Evolutionary conservation across 2,797 vertebrate species (phyloP), one percentile per base, ranked within the genome.

Genomic region (Astyanax mexicanus): DNA sequence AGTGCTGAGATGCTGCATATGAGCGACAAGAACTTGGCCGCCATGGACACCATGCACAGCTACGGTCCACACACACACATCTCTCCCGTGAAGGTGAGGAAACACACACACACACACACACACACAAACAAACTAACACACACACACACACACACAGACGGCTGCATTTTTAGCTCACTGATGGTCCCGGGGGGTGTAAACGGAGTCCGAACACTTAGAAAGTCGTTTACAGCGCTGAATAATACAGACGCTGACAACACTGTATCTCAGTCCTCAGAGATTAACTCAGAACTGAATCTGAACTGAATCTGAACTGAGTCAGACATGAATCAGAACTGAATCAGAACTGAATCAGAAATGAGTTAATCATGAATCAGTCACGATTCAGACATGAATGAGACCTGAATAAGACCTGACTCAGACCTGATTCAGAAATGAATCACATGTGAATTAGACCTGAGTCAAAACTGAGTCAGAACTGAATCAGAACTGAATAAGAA

Each of bases 1-100:
- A 95, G 94, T 83, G 95, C 95, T 11, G 95, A 96, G 87, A 95
- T 96, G 92, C 92, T 95, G 86, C 96, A 97, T 81, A 95, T 96
- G 92, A 94, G 95, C 44, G 95, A 96, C 92, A 98, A 96, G 88
- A 96, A 95, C 90, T 93, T 96, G 32, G 93, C 95, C 67, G 93
- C 95, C 86, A 95, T 96, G 91, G 94, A 97, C 90, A 93, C 94
- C 76, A 90, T 95, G 83, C 95, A 95, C 62, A 94, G 95, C 88
- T 97, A 97, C 85, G 93, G 94, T 74, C 93, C 94, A 58, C 95
- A 96, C 90, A 94, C 96, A 74, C 96, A 97, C 88, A 94, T 97
- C 91, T 97, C 96, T 80, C 95, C 96, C 84, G 88, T 96, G 86
- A 96, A 97, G 95, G 96, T 96, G 94, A 67, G n/a, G 0, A n/a